Evolutionary conservation across 2,888 invertebrate genomes (phyloP).

Genomic region (Drosophila monieri): DNA sequence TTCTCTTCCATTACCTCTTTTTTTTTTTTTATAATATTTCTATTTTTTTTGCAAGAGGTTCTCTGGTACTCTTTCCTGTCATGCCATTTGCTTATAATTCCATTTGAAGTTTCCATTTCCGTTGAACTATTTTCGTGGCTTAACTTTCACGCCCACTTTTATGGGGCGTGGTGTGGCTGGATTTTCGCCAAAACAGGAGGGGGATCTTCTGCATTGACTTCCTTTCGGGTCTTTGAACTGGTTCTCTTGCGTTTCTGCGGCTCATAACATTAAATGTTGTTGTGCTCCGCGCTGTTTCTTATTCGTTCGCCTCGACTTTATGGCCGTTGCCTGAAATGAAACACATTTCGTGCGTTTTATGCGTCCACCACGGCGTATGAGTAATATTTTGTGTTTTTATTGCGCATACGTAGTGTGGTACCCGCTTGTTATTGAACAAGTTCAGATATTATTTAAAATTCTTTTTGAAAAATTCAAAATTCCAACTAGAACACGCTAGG

Average conservation of each 20-base stretch:
- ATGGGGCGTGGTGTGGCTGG: background rate
- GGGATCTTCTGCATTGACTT: conserved; percentile 16
- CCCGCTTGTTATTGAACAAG: too few relatives aligned
- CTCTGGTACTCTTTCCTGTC: conserved; percentile 10
- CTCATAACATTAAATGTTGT: conserved; percentile 61
- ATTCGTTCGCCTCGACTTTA: conserved; percentile 39
- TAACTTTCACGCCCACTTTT: conserved; percentile 36
- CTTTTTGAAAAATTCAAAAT: conserved; percentile 33
- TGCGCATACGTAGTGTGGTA: conserved; percentile 36
- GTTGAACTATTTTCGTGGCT: conserved; percentile 59
- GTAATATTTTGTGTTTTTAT: conserved; percentile 45
- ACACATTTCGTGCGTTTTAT: conserved; percentile 54
- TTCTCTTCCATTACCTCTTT: background rate
- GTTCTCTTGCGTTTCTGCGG: conserved; percentile 61
- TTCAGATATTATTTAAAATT: background rate
- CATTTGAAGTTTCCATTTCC: conserved; percentile 60
- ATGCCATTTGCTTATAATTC: conserved; percentile 58
- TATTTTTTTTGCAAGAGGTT: background rate
- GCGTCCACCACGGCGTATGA: conserved; percentile 42
- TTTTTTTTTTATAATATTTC: background rate
- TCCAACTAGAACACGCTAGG: conserved; percentile 37
- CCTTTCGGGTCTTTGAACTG: conserved; percentile 65
- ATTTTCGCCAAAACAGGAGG: too few relatives aligned
- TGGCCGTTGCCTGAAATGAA: conserved; percentile 64
- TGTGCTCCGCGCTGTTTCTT: conserved; percentile 2